A percentile compares a stretch with the other conserved stretches of the same genome.
Evolutionary conservation across 2,797 vertebrate species (phyloP).

Genomic region (Varecia variegata): DNA sequence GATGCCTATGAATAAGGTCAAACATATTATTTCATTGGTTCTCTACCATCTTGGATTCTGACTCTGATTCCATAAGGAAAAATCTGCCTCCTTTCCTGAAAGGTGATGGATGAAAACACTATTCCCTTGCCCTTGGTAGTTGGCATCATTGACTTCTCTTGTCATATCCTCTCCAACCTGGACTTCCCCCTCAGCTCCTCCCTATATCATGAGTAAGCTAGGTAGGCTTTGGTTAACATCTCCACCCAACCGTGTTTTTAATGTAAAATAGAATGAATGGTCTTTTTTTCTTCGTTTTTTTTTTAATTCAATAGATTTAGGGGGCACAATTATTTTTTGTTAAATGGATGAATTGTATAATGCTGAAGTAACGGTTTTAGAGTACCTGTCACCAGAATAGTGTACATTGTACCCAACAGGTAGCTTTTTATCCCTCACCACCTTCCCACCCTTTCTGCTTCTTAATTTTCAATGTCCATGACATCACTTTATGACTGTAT

Average conservation of each 20-base stretch:
- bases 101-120: neutral
- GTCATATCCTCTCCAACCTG: neutral
- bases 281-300: neutral
- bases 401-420: no score
- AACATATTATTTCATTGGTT: neutral
- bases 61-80: neutral
- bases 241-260: neutral
- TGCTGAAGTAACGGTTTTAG: no score
- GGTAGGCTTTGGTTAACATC: neutral
- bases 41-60: neutral
- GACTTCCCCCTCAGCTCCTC: neutral
- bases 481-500: no score
- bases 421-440: no score
- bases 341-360: no score
- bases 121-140: neutral
- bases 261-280: neutral
- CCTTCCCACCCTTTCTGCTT: no score
- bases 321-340: no score
- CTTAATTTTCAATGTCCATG: no score
- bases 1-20: neutral
- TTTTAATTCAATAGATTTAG: no score
- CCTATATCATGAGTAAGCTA: neutral
- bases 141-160: neutral
- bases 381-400: no score
- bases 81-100: neutral